Base-by-base conservation (phyloP, 1,140 invertebrate genomes). In the Neodiprion virginianus region DNA sequence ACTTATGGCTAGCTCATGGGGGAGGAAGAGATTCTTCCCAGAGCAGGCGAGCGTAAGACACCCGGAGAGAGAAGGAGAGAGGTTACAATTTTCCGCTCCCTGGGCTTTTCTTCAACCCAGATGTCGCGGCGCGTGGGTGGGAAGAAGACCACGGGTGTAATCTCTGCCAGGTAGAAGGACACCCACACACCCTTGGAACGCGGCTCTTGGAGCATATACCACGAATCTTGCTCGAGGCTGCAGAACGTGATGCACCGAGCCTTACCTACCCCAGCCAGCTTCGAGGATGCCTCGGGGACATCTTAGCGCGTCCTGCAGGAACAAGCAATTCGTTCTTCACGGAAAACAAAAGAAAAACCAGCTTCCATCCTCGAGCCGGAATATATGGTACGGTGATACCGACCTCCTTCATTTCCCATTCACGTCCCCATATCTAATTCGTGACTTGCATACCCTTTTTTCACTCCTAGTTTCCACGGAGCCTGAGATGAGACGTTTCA, bases 251-350 rank as follows among this genome's bases (percentile, higher is more conserved):
- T 14, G 14, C 40, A 21, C 12, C 12, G 61, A 65, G 61, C 17
- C 17, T 65, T 14, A 14, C 12, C 12, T 21, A 65, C 12, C 12
- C 12, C 12, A 17, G 17, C 10, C 10, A 68, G 17, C 3, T 12
- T 23, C 67, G 10, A 69, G 40, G 67, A 69, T 47, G 23, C 67
- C 67, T 12, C 67, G 11, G 67, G 67, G 67, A 69, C 67, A 69
- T 21, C 67, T 69, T 69, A 69, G 67, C 7, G 67, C 67, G 67
- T 69, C 67, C 21, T 69, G 40, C 21, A 23, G 40, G 67, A 23
- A 69, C 67, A 47, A 47, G 67, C 67, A 69, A 69, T 69, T 69
- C 67, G 23, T 69, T 69, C 67, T 65, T 69, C 21, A 11, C 21
- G 40, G 67, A 1, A 69, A 69, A 69, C 5, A 23, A 21, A 23